Evolutionary conservation across 1,140 invertebrate species (phyloP).

Genomic region (Rhizoglyphus robini): DNA sequence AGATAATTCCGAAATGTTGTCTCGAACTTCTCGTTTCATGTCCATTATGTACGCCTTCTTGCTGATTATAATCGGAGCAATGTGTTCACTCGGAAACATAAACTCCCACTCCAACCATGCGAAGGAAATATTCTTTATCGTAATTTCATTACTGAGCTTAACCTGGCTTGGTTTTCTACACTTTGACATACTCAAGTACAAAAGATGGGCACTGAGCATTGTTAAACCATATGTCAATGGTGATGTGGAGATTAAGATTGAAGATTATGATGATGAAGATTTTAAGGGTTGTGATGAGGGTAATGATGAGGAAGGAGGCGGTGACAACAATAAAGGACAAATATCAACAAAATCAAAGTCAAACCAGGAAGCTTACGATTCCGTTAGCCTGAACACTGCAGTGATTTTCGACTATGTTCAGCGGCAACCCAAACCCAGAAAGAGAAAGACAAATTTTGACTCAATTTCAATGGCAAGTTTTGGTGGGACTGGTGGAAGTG

Average conservation of each 20-base stretch:
- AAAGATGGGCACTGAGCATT: constrained; percentile 21
- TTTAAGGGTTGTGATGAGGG: constrained; percentile 1
- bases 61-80: constrained; percentile 47
- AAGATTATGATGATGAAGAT: not conserved
- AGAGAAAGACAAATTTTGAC: too few species aligned
- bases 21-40: not conserved
- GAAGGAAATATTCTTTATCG: constrained; percentile 21
- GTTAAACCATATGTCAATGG: not conserved
- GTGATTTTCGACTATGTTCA: constrained; percentile 22
- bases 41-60: constrained; percentile 46
- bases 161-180: constrained; percentile 27
- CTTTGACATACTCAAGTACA: constrained; percentile 26
- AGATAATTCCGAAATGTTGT: not conserved
- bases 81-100: constrained; percentile 47
- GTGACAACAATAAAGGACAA: not conserved
- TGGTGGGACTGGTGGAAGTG: not conserved
- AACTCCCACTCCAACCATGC: constrained; percentile 22
- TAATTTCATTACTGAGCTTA: constrained; percentile 22
- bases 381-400: constrained; percentile 23
- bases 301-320: not conserved
- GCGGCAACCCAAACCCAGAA: too few species aligned
- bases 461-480: not conserved
- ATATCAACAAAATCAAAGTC: too few species aligned
- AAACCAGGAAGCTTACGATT: not conserved
- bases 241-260: too few species aligned